phyloP scores from a whole-genome alignment of 2,113 vertebrate genomes.

The Paracyprichromis sp. region DNA sequence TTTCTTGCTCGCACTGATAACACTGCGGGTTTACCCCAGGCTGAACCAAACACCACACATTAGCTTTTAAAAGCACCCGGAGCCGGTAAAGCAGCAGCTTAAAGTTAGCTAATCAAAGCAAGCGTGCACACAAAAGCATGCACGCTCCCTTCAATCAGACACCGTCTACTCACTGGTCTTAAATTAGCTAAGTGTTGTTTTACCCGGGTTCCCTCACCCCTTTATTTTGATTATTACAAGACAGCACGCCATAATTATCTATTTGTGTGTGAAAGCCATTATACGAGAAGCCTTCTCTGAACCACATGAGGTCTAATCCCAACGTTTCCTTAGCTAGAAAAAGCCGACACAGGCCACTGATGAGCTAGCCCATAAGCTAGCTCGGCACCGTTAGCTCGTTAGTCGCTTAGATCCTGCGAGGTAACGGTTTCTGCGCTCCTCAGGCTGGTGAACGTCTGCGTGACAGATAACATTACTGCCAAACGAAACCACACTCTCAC shows the following conservation, averaged over 20 bases:
- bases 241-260: not conserved
- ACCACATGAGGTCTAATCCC: conserved; percentile 43
- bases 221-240: not conserved
- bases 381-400: conserved; percentile 11
- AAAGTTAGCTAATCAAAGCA: conserved; percentile 36
- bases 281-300: not conserved
- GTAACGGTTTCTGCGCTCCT: not conserved
- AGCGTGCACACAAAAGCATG: conserved; percentile 52
- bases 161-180: not conserved
- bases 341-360: conserved; percentile 25
- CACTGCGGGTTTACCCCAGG: not conserved
- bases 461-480: not conserved
- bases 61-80: not conserved
- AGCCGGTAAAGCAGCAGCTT: conserved; percentile 29
- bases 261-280: not conserved
- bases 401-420: not conserved
- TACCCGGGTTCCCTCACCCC: not conserved
- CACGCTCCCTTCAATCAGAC: not conserved
- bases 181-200: not conserved
- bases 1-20: not conserved
- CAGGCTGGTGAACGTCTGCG: not conserved
- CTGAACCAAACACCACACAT: not conserved
- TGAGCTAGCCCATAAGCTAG: conserved; percentile 2
- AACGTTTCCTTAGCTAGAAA: conserved; percentile 2
- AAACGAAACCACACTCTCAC: not conserved